Percentiles rank a stretch among this genome's conserved stretches.
Evolutionary conservation across 2,797 vertebrate genomes (phyloP).

Genomic region (Myotis daubentonii): DNA sequence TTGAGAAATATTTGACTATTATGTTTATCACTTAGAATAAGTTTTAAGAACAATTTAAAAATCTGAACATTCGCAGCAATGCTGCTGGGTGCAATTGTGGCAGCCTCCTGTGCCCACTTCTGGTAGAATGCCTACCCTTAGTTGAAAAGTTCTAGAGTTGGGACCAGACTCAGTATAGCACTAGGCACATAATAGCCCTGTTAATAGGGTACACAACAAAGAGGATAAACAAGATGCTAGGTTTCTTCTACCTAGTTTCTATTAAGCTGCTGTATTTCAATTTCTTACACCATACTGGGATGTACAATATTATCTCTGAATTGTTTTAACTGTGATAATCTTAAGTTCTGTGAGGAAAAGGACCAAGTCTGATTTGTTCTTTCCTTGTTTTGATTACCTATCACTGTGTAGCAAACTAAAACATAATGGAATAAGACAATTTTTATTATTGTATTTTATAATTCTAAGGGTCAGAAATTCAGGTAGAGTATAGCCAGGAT

Average conservation of each 20-base stretch:
- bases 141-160: slow-evolving; percentile 21
- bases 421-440: neutral
- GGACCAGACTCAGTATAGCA: neutral
- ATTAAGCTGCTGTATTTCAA: neutral
- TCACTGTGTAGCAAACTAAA: neutral
- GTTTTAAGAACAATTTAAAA: slow-evolving; percentile 46
- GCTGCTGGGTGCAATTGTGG: neutral
- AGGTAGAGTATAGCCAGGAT: neutral
- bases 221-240: neutral
- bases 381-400: neutral
- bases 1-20: neutral
- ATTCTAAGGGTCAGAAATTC: slow-evolving; percentile 13
- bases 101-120: neutral
- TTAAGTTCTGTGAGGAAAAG: neutral
- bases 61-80: neutral
- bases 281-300: neutral
- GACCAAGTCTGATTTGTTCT: neutral
- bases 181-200: neutral
- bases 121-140: neutral
- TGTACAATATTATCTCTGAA: neutral
- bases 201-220: neutral
- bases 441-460: slow-evolving; percentile 20
- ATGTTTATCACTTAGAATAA: neutral
- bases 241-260: slow-evolving; percentile 21
- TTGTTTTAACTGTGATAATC: slow-evolving; percentile 20